Evolutionary conservation across 2,888 invertebrate genomes (phyloP).

Genomic region (Scaptomyza reducta): DNA sequence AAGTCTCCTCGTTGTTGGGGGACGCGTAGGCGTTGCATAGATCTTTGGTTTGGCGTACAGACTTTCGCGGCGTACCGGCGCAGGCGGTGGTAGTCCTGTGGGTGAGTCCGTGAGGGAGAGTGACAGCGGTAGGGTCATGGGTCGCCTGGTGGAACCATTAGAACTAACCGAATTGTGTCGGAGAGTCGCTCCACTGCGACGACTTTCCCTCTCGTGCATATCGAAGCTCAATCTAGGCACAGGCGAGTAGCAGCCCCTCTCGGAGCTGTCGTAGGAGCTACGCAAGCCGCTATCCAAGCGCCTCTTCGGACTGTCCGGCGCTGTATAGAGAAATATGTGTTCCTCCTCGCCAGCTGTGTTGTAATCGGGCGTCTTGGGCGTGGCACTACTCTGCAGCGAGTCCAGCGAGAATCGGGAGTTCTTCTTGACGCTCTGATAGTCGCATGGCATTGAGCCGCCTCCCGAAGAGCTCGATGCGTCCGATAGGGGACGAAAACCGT

Average conservation of each 20-base stretch:
- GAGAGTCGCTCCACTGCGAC: slow-evolving; percentile 50
- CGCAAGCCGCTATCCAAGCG: slow-evolving; percentile 78
- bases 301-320: slow-evolving; percentile 82
- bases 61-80: slow-evolving; percentile 80
- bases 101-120: slow-evolving; percentile 74
- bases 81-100: slow-evolving; percentile 73
- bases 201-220: slow-evolving; percentile 75
- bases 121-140: slow-evolving; percentile 47
- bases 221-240: slow-evolving; percentile 77
- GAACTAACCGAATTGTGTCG: slow-evolving; percentile 68
- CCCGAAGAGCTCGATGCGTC: slow-evolving; percentile 82
- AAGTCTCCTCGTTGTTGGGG: slow-evolving; percentile 59
- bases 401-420: slow-evolving; percentile 83
- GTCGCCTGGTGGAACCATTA: slow-evolving; percentile 44
- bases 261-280: slow-evolving; percentile 76
- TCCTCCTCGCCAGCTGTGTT: slow-evolving; percentile 81
- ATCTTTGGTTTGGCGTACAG: slow-evolving; percentile 82
- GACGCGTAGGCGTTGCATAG: slow-evolving; percentile 69
- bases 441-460: slow-evolving; percentile 78
- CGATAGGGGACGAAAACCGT: slow-evolving; percentile 81
- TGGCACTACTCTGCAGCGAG: slow-evolving; percentile 83
- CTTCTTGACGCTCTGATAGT: slow-evolving; percentile 82
- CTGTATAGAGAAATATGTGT: slow-evolving; percentile 82
- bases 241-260: slow-evolving; percentile 75
- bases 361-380: slow-evolving; percentile 83